phyloP scores from a whole-genome alignment of 2,888 invertebrate species.

The Phaonia tiefii region DNA sequence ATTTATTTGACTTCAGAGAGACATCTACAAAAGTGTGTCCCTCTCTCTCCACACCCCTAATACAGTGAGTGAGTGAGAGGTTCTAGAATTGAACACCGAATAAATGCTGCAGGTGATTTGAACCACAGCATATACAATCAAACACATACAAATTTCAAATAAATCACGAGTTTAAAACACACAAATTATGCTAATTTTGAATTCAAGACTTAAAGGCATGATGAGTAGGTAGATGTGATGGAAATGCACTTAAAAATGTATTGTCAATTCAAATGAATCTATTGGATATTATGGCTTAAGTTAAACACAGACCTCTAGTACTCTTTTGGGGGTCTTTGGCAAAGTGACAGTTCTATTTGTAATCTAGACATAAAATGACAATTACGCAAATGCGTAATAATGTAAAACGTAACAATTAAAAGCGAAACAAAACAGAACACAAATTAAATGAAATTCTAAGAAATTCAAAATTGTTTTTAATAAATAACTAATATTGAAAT shows the following conservation, averaged over 20 bases:
- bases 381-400: not conserved
- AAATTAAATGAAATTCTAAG: too few relatives aligned
- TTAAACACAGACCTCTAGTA: too few relatives aligned
- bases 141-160: conserved; percentile 27
- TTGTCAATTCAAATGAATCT: too few relatives aligned
- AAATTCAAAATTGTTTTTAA: too few relatives aligned
- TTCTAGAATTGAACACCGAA: not conserved
- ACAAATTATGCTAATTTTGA: conserved; percentile 38
- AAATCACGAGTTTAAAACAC: conserved; percentile 40
- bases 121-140: conserved; percentile 30
- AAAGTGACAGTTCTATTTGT: conserved; percentile 54
- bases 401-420: not conserved
- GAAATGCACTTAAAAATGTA: too few relatives aligned
- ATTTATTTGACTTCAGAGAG: conserved; percentile 43
- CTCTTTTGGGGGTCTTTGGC: conserved; percentile 61
- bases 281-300: too few relatives aligned
- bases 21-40: too few relatives aligned
- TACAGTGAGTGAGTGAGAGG: not conserved
- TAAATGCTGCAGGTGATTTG: not conserved
- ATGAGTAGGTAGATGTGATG: too few relatives aligned
- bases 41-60: too few relatives aligned
- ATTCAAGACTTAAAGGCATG: too few relatives aligned
- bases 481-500: too few relatives aligned
- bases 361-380: conserved; percentile 43
- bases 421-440: too few relatives aligned